phyloP scores from a whole-genome alignment of 2,113 vertebrate genomes.

The Vanacampus margaritifer region DNA sequence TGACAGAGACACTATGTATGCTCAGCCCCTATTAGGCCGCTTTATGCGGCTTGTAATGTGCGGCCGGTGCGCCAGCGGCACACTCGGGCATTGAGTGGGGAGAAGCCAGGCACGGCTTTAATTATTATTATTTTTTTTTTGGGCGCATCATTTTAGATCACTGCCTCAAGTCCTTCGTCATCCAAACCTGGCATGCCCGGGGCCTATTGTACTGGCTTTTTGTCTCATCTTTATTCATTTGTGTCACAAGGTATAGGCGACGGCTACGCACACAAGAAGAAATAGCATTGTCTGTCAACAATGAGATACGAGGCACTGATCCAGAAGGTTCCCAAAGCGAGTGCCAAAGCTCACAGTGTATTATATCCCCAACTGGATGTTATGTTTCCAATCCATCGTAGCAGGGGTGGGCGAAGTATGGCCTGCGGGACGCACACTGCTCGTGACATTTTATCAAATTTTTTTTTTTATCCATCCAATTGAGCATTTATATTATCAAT shows the following conservation, averaged over 20 bases:
- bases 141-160: constrained; percentile 17
- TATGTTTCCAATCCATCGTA: too few species aligned
- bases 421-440: too few species aligned
- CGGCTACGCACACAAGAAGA: neutral
- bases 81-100: constrained; percentile 30
- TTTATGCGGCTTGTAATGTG: constrained; percentile 52
- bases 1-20: constrained; percentile 57
- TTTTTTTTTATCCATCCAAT: too few species aligned
- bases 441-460: too few species aligned
- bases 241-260: constrained; percentile 9
- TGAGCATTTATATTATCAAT: too few species aligned
- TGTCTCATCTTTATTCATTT: constrained; percentile 8
- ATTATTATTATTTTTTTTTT: neutral
- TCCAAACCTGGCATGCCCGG: constrained; percentile 15
- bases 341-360: neutral
- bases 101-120: constrained; percentile 19
- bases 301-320: neutral
- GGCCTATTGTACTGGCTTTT: neutral
- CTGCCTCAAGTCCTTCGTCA: constrained; percentile 20
- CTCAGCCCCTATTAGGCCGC: constrained; percentile 52
- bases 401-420: too few species aligned
- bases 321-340: neutral
- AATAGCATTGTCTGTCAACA: neutral
- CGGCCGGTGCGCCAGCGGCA: constrained; percentile 22
- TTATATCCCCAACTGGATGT: too few species aligned